Evolutionary conservation across 1,140 invertebrate genomes (phyloP).

Genomic region (Halictus rubicundus): DNA sequence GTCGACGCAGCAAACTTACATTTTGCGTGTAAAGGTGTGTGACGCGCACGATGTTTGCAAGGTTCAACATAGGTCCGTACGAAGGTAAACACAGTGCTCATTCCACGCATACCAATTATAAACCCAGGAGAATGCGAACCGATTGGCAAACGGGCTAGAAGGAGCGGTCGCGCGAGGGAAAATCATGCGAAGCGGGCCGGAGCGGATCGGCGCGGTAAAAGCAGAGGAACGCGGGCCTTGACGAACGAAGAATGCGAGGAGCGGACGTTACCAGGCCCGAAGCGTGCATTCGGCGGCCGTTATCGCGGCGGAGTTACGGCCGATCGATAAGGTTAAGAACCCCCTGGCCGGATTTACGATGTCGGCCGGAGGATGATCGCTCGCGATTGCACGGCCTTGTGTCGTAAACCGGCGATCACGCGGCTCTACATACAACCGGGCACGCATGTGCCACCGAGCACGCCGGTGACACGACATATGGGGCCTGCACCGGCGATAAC

Average conservation of each 20-base stretch:
- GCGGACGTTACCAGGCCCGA: conserved; percentile 31
- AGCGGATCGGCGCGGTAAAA: neutral
- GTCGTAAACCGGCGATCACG: conserved; percentile 77
- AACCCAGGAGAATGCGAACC: neutral
- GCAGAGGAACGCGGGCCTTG: neutral
- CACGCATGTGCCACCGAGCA: conserved; percentile 56
- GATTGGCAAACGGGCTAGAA: conserved; percentile 17
- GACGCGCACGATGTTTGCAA: too few species aligned
- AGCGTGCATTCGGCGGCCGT: conserved; percentile 49
- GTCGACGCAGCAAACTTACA: too few species aligned
- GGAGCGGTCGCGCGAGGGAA: conserved; percentile 49
- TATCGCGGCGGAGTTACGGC: conserved; percentile 57
- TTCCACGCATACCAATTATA: neutral
- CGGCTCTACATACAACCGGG: conserved; percentile 62
- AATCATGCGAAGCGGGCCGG: conserved; percentile 29
- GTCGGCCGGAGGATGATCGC: conserved; percentile 77
- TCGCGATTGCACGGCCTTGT: conserved; percentile 80
- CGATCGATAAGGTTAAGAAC: conserved; percentile 79
- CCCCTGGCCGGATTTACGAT: conserved; percentile 76
- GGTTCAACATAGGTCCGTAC: too few species aligned
- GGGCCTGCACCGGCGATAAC: conserved; percentile 12
- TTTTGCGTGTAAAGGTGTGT: too few species aligned
- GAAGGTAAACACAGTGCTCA: neutral
- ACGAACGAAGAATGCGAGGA: conserved; percentile 28
- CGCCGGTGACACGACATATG: conserved; percentile 42